These are phyloP conservation scores for Gadopsis marmoratus DNA, from an alignment of 2,797 vertebrate genomes.

Conservation along the genomic window DNA sequence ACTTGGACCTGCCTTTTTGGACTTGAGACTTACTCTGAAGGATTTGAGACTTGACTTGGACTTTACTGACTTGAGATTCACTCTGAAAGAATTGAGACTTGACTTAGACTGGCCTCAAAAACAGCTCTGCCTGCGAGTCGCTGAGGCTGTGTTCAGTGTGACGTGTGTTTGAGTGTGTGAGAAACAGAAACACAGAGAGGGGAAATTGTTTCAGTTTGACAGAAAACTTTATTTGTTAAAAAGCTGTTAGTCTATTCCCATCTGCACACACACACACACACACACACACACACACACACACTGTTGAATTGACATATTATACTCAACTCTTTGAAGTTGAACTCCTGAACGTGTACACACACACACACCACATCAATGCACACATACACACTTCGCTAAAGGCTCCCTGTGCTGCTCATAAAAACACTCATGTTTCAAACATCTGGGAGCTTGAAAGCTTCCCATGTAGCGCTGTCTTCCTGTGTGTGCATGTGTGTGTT, in stretches of 20 bases:
- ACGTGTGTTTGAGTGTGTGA: conserved; percentile 36
- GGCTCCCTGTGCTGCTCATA: conserved; percentile 71
- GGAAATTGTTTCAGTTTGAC: conserved; percentile 23
- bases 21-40: neutral
- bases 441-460: conserved; percentile 78
- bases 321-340: conserved; percentile 72
- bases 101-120: conserved; percentile 20
- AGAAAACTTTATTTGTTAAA: conserved; percentile 50
- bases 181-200: neutral
- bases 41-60: neutral
- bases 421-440: conserved; percentile 80
- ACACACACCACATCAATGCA: conserved; percentile 38
- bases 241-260: conserved; percentile 45
- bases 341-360: conserved; percentile 59
- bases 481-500: conserved; percentile 54
- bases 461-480: conserved; percentile 54
- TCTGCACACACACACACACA: conserved; percentile 23
- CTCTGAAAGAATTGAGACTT: conserved; percentile 2
- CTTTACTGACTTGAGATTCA: neutral
- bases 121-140: conserved; percentile 43
- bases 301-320: conserved; percentile 62
- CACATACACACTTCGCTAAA: conserved; percentile 46
- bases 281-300: conserved; percentile 11
- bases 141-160: conserved; percentile 25
- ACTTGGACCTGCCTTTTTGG: too few relatives aligned